A percentile compares a stretch with the other conserved stretches of the same genome.
phyloP scores from a whole-genome alignment of 2,113 vertebrate genomes.

The Calonectris borealis region DNA sequence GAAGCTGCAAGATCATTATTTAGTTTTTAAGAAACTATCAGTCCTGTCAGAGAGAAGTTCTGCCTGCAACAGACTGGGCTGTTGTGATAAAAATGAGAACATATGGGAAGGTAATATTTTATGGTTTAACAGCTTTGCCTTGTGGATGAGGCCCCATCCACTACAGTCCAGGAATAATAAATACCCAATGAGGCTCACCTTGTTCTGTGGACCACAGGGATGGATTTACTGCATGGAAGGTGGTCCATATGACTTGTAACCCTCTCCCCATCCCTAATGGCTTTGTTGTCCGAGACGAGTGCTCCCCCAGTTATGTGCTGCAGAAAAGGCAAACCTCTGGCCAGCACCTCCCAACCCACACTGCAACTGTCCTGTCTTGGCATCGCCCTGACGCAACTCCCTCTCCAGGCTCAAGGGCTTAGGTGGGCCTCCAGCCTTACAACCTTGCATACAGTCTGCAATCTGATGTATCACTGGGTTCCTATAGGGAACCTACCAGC shows the following conservation, averaged over 20 bases:
- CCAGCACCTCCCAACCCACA: neutral
- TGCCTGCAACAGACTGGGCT: neutral
- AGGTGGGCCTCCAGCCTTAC: fast-evolving
- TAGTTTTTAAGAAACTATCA: neutral
- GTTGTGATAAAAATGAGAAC: neutral
- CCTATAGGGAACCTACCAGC: neutral
- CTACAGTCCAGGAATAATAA: neutral
- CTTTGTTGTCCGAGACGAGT: neutral
- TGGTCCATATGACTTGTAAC: neutral
- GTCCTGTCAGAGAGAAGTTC: conserved; percentile 13
- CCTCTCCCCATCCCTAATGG: neutral
- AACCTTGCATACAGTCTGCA: neutral
- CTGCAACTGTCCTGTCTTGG: neutral
- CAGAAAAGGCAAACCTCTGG: neutral
- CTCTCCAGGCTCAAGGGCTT: no score
- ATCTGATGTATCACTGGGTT: neutral
- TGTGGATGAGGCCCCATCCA: neutral
- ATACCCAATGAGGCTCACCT: fast-evolving
- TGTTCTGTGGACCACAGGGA: neutral
- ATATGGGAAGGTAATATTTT: neutral
- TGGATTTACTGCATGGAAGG: neutral
- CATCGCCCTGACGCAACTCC: fast-evolving
- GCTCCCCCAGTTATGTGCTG: neutral
- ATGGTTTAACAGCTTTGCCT: neutral
- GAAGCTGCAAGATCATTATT: neutral